These are phyloP conservation scores for Coecobrya sp. DNA, from an alignment of 2,888 invertebrate species.

Conservation along the genomic window DNA sequence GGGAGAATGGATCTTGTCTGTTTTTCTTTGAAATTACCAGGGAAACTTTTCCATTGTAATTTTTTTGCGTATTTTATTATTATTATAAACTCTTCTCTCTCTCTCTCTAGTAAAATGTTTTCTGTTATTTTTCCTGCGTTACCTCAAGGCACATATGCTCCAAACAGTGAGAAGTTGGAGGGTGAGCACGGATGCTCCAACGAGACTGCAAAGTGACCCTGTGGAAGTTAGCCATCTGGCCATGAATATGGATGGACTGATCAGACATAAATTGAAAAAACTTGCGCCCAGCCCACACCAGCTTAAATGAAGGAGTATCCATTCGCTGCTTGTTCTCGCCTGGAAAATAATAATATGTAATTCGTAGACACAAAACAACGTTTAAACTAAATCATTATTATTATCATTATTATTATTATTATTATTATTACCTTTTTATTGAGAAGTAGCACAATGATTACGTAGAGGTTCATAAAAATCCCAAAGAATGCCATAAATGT, in stretches of 20 bases:
- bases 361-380: not conserved
- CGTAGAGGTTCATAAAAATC: constrained; percentile 92
- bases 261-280: constrained; percentile 84
- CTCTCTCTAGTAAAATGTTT: no score
- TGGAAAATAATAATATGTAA: constrained; percentile 49
- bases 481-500: constrained; percentile 88
- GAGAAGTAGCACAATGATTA: constrained; percentile 92
- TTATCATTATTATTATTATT: not conserved
- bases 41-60: no score
- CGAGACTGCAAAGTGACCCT: constrained; percentile 84
- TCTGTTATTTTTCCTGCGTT: constrained; percentile 28
- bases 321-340: constrained; percentile 86
- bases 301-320: constrained; percentile 86
- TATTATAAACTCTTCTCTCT: no score
- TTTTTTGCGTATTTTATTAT: no score
- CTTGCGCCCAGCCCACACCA: constrained; percentile 86
- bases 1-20: no score
- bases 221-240: constrained; percentile 80
- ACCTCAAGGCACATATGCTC: constrained; percentile 86
- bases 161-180: constrained; percentile 85
- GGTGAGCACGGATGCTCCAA: constrained; percentile 84
- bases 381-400: not conserved
- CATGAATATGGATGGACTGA: constrained; percentile 86
- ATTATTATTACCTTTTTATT: constrained; percentile 90
- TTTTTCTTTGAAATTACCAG: no score